Evolutionary conservation across 2,113 vertebrate species (phyloP).

Genomic region (Rissa tridactyla): DNA sequence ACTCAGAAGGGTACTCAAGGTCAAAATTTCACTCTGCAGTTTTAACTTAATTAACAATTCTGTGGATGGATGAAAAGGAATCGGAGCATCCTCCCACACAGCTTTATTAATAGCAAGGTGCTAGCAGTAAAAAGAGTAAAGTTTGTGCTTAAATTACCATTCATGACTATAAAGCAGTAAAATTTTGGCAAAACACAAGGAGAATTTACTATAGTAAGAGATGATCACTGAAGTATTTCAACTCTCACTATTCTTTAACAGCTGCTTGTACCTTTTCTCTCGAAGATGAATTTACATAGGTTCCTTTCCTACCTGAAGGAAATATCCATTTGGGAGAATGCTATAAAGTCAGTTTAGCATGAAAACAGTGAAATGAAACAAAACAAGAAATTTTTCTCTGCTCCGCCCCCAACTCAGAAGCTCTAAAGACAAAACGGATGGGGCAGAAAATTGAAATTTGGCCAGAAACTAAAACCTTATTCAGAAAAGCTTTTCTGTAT

Average conservation of each 20-base stretch:
- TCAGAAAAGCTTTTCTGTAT: not conserved
- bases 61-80: not conserved
- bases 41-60: not conserved
- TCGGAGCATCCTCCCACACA: not conserved
- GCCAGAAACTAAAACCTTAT: not conserved
- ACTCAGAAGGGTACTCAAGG: not conserved
- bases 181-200: not conserved
- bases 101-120: constrained; percentile 35
- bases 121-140: not conserved
- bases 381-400: not conserved
- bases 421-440: not conserved
- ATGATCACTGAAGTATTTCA: not conserved
- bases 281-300: not conserved
- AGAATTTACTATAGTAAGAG: constrained; percentile 8
- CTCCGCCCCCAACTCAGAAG: not conserved
- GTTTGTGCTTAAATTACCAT: not conserved
- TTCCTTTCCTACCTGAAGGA: constrained; percentile 7
- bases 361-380: not conserved
- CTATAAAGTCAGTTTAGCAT: not conserved
- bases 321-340: not conserved
- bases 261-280: not conserved
- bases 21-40: not conserved
- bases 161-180: not conserved
- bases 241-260: not conserved
- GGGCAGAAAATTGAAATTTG: not conserved